phyloP scores from a whole-genome alignment of 2,113 vertebrate genomes.

The Tragelaphus strepsiceros region DNA sequence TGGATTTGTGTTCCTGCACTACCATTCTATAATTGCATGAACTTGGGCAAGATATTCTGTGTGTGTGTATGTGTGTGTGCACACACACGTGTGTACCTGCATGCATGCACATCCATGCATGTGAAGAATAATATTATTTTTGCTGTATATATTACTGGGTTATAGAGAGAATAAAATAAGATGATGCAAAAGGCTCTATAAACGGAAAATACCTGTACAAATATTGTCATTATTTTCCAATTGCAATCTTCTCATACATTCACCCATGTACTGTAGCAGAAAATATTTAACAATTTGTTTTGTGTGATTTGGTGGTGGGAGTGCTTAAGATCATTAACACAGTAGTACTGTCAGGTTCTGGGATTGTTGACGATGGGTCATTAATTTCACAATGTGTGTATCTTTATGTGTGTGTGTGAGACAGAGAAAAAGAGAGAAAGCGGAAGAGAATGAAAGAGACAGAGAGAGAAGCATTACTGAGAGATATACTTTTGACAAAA shows the following conservation, averaged over 20 bases:
- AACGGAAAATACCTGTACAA: not conserved
- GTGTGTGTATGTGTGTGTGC: not conserved
- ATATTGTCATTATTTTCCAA: not conserved
- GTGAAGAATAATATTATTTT: not conserved
- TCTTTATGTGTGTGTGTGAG: not conserved
- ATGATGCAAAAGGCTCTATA: not conserved
- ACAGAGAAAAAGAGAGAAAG: not conserved
- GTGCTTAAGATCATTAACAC: accelerated
- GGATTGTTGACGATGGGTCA: not conserved
- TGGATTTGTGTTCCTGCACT: not conserved
- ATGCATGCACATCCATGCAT: not conserved
- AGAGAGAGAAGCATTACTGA: not conserved
- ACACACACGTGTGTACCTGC: accelerated
- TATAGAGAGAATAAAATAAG: not conserved
- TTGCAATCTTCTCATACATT: not conserved
- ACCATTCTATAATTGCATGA: not conserved
- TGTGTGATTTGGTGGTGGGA: not conserved
- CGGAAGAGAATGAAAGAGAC: not conserved
- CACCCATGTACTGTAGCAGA: not conserved
- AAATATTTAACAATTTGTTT: not conserved
- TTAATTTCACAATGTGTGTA: not conserved
- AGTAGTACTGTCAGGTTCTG: not conserved
- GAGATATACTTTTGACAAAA: not conserved
- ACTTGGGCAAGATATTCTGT: not conserved
- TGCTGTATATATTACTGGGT: not conserved